phyloP scores from a whole-genome alignment of 1,140 invertebrate species.

The Pachypsylla venusta region DNA sequence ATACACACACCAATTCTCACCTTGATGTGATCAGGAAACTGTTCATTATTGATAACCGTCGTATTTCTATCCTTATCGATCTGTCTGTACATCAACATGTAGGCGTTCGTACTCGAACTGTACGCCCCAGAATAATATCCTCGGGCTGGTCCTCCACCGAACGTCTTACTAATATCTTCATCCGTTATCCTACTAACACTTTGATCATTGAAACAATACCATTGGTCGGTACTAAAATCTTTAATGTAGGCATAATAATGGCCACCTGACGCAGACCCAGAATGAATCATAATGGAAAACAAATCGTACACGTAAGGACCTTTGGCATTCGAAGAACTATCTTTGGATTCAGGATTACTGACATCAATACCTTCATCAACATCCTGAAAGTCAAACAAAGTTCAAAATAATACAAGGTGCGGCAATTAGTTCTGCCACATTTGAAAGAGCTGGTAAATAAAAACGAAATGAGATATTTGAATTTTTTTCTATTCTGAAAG shows the following conservation, averaged over 20 bases:
- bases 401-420: neutral
- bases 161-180: constrained; percentile 71
- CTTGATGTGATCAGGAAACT: constrained; percentile 62
- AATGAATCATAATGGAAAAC: constrained; percentile 88
- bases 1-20: constrained; percentile 17
- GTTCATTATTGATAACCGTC: constrained; percentile 44
- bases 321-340: constrained; percentile 23
- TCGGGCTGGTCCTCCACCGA: constrained; percentile 54
- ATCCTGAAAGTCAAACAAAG: constrained; percentile 24
- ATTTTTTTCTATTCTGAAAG: too few species aligned
- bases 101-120: constrained; percentile 76
- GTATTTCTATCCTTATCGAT: constrained; percentile 55
- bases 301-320: constrained; percentile 75
- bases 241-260: constrained; percentile 93
- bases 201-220: constrained; percentile 77
- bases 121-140: constrained; percentile 59
- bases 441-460: too few species aligned
- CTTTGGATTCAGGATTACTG: constrained; percentile 26
- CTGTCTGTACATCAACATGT: constrained; percentile 85
- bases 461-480: too few species aligned
- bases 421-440: too few species aligned
- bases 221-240: constrained; percentile 58
- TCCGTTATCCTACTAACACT: constrained; percentile 53
- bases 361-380: constrained; percentile 47
- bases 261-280: constrained; percentile 76